phyloP scores from a whole-genome alignment of 2,113 vertebrate species.

The Nyctibius bracteatus region DNA sequence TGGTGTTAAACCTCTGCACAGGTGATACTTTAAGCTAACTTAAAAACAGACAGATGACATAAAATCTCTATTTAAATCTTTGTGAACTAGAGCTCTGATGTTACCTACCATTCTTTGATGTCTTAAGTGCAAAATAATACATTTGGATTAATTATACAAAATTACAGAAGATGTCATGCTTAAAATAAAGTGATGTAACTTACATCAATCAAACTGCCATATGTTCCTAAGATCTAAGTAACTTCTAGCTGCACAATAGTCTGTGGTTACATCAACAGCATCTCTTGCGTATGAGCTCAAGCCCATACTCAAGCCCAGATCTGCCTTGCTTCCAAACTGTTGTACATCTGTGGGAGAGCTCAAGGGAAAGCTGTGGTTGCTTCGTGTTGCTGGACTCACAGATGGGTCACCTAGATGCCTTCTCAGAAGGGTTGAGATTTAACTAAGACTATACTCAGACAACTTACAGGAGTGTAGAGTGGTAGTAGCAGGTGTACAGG shows the following conservation, averaged over 20 bases:
- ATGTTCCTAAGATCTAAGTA: background rate
- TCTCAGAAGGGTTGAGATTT: background rate
- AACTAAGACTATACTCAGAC: background rate
- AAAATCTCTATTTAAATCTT: background rate
- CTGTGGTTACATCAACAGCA: background rate
- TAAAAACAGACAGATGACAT: conserved; percentile 1
- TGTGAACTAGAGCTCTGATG: background rate
- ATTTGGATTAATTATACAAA: background rate
- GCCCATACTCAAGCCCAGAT: background rate
- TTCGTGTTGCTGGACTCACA: background rate
- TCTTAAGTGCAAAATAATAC: background rate
- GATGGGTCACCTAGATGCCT: background rate
- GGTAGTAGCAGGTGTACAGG: background rate
- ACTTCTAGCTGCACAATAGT: background rate
- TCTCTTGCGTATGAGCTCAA: background rate
- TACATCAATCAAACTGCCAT: background rate
- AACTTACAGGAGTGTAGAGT: background rate
- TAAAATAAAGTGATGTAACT: background rate
- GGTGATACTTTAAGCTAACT: background rate
- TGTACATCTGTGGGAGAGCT: background rate
- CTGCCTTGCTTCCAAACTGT: background rate
- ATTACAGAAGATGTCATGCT: background rate
- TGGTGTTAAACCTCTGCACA: background rate
- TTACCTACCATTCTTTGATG: background rate
- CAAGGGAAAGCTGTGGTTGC: background rate